Base-by-base conservation (phyloP, 1,140 invertebrate species). In the Listronotus bonariensis region DNA sequence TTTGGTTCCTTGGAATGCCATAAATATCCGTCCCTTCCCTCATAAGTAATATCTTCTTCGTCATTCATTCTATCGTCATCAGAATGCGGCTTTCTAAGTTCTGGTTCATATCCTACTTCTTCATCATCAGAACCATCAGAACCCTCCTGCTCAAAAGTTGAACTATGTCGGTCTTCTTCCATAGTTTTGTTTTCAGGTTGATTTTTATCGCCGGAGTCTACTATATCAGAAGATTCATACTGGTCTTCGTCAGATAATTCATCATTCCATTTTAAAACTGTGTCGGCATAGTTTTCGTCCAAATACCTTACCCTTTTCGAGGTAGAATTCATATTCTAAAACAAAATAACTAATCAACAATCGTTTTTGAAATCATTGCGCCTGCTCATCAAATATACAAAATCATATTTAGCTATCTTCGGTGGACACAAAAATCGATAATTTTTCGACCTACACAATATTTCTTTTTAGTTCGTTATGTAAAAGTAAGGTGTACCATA, bases 1-100 rank as follows among this genome's bases (percentile, higher is more conserved):
- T 40, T 40, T 40, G 38, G n/a, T 40, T 40, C 38, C n/a, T 40
- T 40, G 38, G 36, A 40, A 40, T 40, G 10, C 7, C 38, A 40
- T 40, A 40, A 10, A 40, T 40, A 40, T 40, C n/a, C 38, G n/a
- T 40, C n/a, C 38, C 7, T 40, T 10, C 38, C 38, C 38, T 8
- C n/a, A 40, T 40, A 40, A 40, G n/a, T 40, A 40, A 40, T 14
- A 10, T 40, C n/a, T 12, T 40, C 38, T 12, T 40, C 38, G 38
- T 12, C 38, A 40, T 40, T 40, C 10, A 14, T 40, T 10, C 38
- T 40, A 40, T 40, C 38, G n/a, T 12, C 10, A 40, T 40, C 38
- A n/a, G 38, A 14, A 7, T 14, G n/a, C n/a, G n/a, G 10, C 10
- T 3, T 40, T 40, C n/a, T 7, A 10, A 40, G 10, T 40, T 40